Percentiles rank a stretch among this genome's conserved stretches.
Conservation (phyloP, 2,888 invertebrate genomes). For the Monochamus alternatus region DNA sequence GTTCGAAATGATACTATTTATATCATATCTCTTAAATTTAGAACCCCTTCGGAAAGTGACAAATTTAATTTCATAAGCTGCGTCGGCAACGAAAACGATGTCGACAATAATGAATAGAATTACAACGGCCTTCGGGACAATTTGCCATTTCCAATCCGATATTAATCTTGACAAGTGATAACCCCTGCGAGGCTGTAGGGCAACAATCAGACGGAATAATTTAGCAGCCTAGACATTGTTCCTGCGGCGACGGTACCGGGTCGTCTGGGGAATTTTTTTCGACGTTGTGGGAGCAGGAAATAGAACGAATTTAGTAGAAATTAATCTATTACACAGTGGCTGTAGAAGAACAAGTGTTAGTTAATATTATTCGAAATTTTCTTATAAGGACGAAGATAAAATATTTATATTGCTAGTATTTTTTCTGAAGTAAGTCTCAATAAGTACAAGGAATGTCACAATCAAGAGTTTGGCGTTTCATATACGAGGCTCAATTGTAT, state of each 20-base stretch:
- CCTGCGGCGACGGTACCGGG: slow-evolving; percentile 56
- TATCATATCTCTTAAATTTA: slow-evolving; percentile 29
- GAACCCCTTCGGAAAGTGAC: slow-evolving; percentile 24
- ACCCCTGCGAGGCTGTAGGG: slow-evolving; percentile 55
- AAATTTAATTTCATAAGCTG: slow-evolving; percentile 25
- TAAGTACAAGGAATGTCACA: no score
- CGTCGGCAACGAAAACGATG: slow-evolving; percentile 31
- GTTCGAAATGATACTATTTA: slow-evolving; percentile 14
- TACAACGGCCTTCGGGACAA: slow-evolving; percentile 49
- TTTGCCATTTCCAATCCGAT: slow-evolving; percentile 53
- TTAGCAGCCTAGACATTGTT: slow-evolving; percentile 66
- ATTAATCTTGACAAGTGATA: slow-evolving; percentile 53
- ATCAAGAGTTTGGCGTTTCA: no score
- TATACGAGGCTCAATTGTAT: no score
- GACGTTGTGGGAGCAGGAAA: neutral
- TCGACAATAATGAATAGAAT: slow-evolving; percentile 54
- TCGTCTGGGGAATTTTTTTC: slow-evolving; percentile 41
- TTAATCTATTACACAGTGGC: no score
- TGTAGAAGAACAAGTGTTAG: no score
- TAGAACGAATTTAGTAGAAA: no score
- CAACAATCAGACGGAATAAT: slow-evolving; percentile 67
- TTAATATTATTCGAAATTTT: no score
- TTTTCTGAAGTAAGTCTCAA: no score
- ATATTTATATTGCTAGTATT: no score
- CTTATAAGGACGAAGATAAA: no score